Percentiles rank a stretch among this genome's conserved stretches.
Evolutionary conservation across 2,888 invertebrate species (phyloP).

Genomic region (Caprella mutica): DNA sequence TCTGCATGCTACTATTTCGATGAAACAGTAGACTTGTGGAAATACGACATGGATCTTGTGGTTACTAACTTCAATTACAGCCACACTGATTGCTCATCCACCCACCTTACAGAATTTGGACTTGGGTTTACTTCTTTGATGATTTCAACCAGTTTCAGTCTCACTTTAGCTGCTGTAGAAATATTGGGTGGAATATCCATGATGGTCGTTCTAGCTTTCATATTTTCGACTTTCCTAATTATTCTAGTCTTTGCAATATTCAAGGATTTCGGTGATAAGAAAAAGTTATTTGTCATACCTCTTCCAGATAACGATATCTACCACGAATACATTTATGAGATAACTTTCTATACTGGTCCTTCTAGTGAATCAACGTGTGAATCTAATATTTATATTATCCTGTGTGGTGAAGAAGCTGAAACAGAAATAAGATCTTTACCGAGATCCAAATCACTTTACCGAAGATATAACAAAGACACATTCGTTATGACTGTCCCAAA

Average conservation of each 20-base stretch:
- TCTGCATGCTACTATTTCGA: constrained; percentile 42
- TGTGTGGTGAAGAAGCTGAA: constrained; percentile 38
- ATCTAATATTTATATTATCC: constrained; percentile 34
- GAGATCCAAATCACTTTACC: constrained; percentile 14
- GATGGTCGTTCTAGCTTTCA: no score
- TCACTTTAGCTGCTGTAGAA: no score
- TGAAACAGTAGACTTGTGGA: constrained; percentile 34
- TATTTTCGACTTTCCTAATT: no score
- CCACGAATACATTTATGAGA: constrained; percentile 36
- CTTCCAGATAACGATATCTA: constrained; percentile 38
- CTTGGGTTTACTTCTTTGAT: no score
- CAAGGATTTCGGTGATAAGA: constrained; percentile 25
- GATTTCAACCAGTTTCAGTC: no score
- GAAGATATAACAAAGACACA: constrained; percentile 23
- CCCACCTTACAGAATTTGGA: constrained; percentile 44
- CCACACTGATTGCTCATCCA: constrained; percentile 15
- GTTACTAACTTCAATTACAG: no score
- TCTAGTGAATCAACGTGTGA: constrained; percentile 27
- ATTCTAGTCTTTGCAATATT: constrained; percentile 39
- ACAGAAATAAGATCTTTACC: constrained; percentile 37
- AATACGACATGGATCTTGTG: no score
- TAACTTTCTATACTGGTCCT: constrained; percentile 26
- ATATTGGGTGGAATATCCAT: no score
- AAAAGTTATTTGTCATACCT: constrained; percentile 16
- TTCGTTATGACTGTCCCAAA: constrained; percentile 36